These are phyloP conservation scores for Sycophila sp. DNA, from an alignment of 1,140 invertebrate genomes.

Conservation along the genomic window DNA sequence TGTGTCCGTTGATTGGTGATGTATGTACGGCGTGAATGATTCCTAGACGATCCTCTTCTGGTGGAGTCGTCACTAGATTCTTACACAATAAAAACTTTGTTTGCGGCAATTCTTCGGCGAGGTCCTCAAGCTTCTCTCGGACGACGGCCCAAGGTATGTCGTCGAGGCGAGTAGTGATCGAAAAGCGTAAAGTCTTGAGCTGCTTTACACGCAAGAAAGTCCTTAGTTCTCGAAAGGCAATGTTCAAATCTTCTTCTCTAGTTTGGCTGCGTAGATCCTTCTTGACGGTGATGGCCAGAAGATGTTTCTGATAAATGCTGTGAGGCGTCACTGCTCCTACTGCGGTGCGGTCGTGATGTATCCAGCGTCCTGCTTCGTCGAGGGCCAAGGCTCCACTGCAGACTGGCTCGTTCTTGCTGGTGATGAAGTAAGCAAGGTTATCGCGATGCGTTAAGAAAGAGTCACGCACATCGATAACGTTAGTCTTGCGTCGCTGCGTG, in stretches of 20 bases:
- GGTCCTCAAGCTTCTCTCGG: neutral
- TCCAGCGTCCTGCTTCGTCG: too few species aligned
- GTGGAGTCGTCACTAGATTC: neutral
- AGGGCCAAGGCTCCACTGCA: neutral
- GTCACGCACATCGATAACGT: neutral
- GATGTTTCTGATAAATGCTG: neutral
- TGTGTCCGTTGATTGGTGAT: neutral
- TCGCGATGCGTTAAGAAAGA: neutral
- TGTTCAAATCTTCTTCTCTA: neutral
- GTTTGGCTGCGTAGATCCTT: neutral
- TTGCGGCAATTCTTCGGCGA: neutral
- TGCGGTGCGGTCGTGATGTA: neutral
- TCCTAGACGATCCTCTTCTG: neutral
- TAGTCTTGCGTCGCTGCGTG: neutral
- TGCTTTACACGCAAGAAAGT: neutral
- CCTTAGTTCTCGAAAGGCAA: neutral
- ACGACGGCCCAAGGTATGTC: neutral
- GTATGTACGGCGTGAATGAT: neutral
- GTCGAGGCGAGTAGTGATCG: neutral
- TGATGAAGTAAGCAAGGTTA: neutral
- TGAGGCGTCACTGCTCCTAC: neutral
- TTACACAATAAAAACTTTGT: neutral
- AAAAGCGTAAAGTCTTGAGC: neutral
- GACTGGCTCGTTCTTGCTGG: neutral
- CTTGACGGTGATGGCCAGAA: neutral